phyloP scores from a whole-genome alignment of 2,113 vertebrate species.

The Pygoscelis antarcticus region DNA sequence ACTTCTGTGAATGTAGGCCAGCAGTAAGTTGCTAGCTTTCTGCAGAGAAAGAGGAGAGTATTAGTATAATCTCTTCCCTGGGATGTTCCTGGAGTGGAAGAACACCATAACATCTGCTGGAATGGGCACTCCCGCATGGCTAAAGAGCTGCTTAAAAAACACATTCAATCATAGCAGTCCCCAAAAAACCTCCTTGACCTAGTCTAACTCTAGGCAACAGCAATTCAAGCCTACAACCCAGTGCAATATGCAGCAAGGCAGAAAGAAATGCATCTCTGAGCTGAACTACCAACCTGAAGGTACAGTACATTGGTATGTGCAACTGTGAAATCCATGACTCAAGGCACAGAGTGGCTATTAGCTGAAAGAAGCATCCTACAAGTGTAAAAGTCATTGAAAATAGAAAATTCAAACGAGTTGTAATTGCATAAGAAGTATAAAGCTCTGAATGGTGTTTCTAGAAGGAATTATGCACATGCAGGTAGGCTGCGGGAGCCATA shows the following conservation, averaged over 20 bases:
- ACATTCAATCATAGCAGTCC: neutral
- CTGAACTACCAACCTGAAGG: neutral
- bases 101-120: neutral
- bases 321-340: neutral
- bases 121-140: neutral
- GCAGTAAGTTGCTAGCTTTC: neutral
- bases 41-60: neutral
- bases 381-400: neutral
- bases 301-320: neutral
- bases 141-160: neutral
- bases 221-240: neutral
- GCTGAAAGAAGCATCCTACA: neutral
- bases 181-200: neutral
- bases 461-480: neutral
- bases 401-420: neutral
- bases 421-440: neutral
- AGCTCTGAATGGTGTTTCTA: neutral
- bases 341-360: neutral
- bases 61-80: neutral
- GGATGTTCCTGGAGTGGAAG: neutral
- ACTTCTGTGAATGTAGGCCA: neutral
- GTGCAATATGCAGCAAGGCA: neutral
- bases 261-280: neutral
- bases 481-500: fast-evolving
- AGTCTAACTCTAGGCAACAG: neutral